A percentile compares a stretch with the other conserved stretches of the same genome.
Conservation (phyloP, 2,888 invertebrate species). For the Hybos culiciformis region DNA sequence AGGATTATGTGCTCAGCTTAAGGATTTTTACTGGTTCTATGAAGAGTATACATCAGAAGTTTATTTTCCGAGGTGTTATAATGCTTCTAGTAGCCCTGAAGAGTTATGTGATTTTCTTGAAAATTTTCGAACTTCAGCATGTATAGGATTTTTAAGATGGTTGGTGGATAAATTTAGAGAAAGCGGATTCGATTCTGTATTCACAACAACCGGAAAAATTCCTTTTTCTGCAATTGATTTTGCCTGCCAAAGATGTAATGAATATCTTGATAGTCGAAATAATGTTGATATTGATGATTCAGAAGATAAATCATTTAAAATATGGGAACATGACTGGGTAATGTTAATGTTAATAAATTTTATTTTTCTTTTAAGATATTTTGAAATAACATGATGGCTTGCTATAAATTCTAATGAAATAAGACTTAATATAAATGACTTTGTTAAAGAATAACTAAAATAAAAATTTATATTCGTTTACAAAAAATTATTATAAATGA, state of each 20-base stretch:
- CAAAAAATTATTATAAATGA: too few species aligned
- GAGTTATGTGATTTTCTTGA: slow-evolving; percentile 73
- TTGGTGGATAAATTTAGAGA: slow-evolving; percentile 45
- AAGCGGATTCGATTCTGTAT: slow-evolving; percentile 42
- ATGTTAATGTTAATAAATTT: too few species aligned
- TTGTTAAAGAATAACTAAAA: too few species aligned
- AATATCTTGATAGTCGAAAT: slow-evolving; percentile 57
- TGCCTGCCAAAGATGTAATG: slow-evolving; percentile 63
- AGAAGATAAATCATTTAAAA: slow-evolving; percentile 47
- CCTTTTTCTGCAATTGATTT: slow-evolving; percentile 67
- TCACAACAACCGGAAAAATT: slow-evolving; percentile 47
- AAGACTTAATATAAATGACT: too few species aligned
- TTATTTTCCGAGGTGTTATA: slow-evolving; percentile 77
- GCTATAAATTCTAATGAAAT: too few species aligned
- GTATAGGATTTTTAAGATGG: slow-evolving; percentile 70
- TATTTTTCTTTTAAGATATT: too few species aligned
- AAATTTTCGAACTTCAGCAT: slow-evolving; percentile 81
- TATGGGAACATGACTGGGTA: slow-evolving; percentile 86
- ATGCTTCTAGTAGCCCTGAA: slow-evolving; percentile 66
- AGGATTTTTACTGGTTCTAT: slow-evolving; percentile 75
- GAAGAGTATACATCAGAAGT: slow-evolving; percentile 67
- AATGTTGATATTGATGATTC: slow-evolving; percentile 56
- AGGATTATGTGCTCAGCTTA: slow-evolving; percentile 61
- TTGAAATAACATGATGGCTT: too few species aligned
- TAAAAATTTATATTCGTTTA: too few species aligned